These are phyloP conservation scores for Conus canariensis DNA, from an alignment of 2,888 invertebrate species.

Conservation along the genomic window DNA sequence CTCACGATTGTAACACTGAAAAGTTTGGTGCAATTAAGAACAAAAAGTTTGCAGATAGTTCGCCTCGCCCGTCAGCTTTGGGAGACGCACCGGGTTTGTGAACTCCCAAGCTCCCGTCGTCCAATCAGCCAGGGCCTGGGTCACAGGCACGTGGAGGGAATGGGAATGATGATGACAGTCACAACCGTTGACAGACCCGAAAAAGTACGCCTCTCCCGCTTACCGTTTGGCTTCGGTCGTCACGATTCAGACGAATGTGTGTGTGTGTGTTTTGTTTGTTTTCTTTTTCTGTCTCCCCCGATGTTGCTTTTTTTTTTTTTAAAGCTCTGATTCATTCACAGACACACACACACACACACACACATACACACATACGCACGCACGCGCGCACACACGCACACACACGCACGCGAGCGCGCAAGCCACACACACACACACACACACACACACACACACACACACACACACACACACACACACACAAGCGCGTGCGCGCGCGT, in stretches of 20 bases:
- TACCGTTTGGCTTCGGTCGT: too few relatives aligned
- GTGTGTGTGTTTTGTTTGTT: not conserved
- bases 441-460: not conserved
- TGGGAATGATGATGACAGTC: not conserved
- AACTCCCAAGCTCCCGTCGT: too few relatives aligned
- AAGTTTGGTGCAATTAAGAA: too few relatives aligned
- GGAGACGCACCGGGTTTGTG: too few relatives aligned
- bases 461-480: not conserved
- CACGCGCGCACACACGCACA: not conserved
- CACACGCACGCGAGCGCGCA: not conserved
- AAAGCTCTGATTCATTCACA: not conserved
- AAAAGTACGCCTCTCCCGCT: too few relatives aligned
- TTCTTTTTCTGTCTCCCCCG: not conserved
- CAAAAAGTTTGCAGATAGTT: too few relatives aligned
- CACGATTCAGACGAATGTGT: too few relatives aligned
- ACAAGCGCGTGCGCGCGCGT: not conserved
- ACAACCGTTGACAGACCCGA: not conserved
- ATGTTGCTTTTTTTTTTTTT: too few relatives aligned
- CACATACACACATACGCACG: not conserved
- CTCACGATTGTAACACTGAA: too few relatives aligned
- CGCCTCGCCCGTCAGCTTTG: too few relatives aligned
- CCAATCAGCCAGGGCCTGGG: too few relatives aligned
- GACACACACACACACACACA: constrained; percentile 9
- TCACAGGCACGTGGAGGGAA: too few relatives aligned
- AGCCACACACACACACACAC: not conserved